Conservation (phyloP, 2,113 vertebrate genomes). For the Hoplias malabaricus region DNA sequence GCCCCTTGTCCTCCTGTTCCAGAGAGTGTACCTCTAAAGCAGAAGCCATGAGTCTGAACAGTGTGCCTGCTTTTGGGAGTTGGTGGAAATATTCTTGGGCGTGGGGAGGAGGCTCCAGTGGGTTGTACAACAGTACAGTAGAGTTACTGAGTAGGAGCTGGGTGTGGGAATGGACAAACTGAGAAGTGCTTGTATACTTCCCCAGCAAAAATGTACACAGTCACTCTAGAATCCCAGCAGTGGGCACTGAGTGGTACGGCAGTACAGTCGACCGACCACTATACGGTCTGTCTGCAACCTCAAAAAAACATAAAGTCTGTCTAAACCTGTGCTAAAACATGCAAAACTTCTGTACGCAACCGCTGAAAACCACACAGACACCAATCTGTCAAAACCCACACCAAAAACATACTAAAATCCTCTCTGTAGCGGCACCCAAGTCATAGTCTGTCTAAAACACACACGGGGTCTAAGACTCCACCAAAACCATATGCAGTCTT, state of each 20-base stretch:
- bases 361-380: background rate
- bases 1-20: background rate
- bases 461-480: background rate
- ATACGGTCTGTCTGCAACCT: no score
- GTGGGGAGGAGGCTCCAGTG: conserved; percentile 11
- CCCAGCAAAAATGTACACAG: background rate
- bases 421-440: background rate
- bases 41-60: background rate
- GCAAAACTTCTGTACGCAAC: no score
- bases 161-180: conserved; percentile 27
- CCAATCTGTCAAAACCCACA: background rate
- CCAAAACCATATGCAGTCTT: background rate
- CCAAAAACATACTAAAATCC: background rate
- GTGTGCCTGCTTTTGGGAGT: conserved; percentile 12
- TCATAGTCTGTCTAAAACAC: background rate
- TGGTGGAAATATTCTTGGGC: background rate
- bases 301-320: no score
- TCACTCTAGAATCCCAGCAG: no score
- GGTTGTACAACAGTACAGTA: conserved; percentile 14
- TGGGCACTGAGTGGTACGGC: no score
- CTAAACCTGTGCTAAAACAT: no score
- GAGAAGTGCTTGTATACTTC: background rate
- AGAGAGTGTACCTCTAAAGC: background rate
- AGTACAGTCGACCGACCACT: no score
- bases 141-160: conserved; percentile 4